Conservation (phyloP, 2,888 invertebrate genomes). For the Empis stercorea region DNA sequence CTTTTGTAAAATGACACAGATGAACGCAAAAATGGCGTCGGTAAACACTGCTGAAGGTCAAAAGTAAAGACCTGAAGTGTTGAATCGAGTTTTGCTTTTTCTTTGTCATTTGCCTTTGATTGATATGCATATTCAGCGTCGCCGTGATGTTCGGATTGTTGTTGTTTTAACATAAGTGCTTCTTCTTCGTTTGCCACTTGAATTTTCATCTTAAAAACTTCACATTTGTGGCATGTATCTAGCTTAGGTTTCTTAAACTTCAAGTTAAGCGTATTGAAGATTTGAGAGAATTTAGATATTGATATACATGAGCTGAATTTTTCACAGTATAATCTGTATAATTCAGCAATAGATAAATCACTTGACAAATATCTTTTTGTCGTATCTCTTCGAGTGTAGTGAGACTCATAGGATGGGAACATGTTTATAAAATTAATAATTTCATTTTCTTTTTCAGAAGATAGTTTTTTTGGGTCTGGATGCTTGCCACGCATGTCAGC, state of each 20-base stretch:
- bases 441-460: not conserved
- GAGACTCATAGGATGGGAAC: not conserved
- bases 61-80: no score
- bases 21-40: conserved; percentile 11
- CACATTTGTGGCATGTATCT: conserved; percentile 13
- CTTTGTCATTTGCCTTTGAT: not conserved
- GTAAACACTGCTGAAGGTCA: conserved; percentile 12
- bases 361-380: conserved; percentile 5
- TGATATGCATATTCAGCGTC: not conserved
- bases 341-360: not conserved
- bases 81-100: not conserved
- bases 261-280: conserved; percentile 10
- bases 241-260: conserved; percentile 12
- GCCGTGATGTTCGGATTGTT: not conserved
- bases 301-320: conserved; percentile 1
- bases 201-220: conserved; percentile 11
- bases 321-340: conserved; percentile 4
- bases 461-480: not conserved
- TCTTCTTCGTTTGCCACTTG: not conserved
- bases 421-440: not conserved
- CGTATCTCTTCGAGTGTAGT: conserved; percentile 2
- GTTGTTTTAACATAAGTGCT: not conserved
- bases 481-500: not conserved
- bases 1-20: conserved; percentile 12
- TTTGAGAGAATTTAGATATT: conserved; percentile 11